phyloP scores from a whole-genome alignment of 2,888 invertebrate genomes.

The Siphonodentalium dalli region DNA sequence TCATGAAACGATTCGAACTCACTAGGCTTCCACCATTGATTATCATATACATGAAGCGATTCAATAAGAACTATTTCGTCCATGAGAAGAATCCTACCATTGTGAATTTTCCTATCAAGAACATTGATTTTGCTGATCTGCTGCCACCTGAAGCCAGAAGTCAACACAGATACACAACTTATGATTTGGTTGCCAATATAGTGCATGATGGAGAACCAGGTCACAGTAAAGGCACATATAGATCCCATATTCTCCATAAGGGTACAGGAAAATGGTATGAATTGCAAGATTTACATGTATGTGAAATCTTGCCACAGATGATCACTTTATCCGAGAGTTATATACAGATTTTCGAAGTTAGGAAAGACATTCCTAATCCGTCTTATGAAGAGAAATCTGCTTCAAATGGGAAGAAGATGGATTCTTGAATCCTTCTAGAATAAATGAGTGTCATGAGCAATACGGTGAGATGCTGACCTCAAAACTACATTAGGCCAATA shows the following conservation, averaged over 20 bases:
- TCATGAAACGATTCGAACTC: conserved; percentile 95
- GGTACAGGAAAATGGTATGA: conserved; percentile 87
- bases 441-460: too few relatives aligned
- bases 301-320: conserved; percentile 98
- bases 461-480: too few relatives aligned
- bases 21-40: conserved; percentile 91
- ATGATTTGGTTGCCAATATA: conserved; percentile 97
- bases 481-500: too few relatives aligned
- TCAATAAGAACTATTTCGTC: conserved; percentile 98
- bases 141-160: conserved; percentile 78
- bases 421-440: too few relatives aligned
- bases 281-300: conserved; percentile 95
- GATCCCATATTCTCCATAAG: conserved; percentile 89
- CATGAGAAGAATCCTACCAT: conserved; percentile 99
- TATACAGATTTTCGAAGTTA: conserved; percentile 75
- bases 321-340: conserved; percentile 98
- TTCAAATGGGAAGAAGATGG: too few relatives aligned
- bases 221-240: conserved; percentile 85
- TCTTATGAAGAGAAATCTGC: too few relatives aligned
- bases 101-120: conserved; percentile 99
- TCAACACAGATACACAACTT: conserved; percentile 75
- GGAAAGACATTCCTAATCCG: conserved; percentile 55
- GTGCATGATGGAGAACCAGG: conserved; percentile 96
- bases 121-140: conserved; percentile 96
- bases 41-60: conserved; percentile 95